Evolutionary conservation across 2,888 invertebrate species (phyloP), one percentile per base, ranked within the genome.

Genomic region (Phasia obesa): DNA sequence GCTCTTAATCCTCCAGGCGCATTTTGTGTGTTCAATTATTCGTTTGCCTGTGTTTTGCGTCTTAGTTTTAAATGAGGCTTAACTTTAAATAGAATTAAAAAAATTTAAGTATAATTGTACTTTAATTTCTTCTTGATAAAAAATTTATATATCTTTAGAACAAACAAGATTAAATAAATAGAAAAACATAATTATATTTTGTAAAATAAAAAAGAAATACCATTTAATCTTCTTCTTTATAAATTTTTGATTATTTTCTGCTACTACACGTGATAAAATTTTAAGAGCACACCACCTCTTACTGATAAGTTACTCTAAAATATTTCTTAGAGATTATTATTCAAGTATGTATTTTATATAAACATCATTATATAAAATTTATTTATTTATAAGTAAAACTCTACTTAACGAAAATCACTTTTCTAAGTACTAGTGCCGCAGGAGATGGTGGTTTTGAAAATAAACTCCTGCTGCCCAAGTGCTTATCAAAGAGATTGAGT

Each of bases 401-500:
- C n/a, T n/a, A n/a, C n/a, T n/a, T n/a, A n/a, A 42, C 38, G 38
- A 85, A 84, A 86, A 84, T 88, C 87, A 87, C 92, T 92, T 92
- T 91, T 90, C 91, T 92, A 92, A 92, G 91, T 92, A 92, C 91
- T 92, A 91, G 91, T 92, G 91, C 91, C 91, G 91, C 92, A 92
- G 91, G 92, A 92, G 92, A 91, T 90, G 89, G 88, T 89, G 87
- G 86, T 84, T 86, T 86, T 86, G 62, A 60, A 51, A 57, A 81
- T 85, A 86, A 88, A 89, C 92, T 89, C 92, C 91, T 92, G 91
- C 92, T 92, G 91, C 91, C 90, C 91, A 91, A 92, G 91, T 92
- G 91, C 91, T 92, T 92, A 92, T 91, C 90, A 92, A 91, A 91
- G 91, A 89, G 91, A 89, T 92, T 94, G 95, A 81, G 86, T 87